Percentiles rank a stretch among this genome's conserved stretches.
Evolutionary conservation across 2,113 vertebrate species (phyloP).

Genomic region (Eptesicus fuscus): DNA sequence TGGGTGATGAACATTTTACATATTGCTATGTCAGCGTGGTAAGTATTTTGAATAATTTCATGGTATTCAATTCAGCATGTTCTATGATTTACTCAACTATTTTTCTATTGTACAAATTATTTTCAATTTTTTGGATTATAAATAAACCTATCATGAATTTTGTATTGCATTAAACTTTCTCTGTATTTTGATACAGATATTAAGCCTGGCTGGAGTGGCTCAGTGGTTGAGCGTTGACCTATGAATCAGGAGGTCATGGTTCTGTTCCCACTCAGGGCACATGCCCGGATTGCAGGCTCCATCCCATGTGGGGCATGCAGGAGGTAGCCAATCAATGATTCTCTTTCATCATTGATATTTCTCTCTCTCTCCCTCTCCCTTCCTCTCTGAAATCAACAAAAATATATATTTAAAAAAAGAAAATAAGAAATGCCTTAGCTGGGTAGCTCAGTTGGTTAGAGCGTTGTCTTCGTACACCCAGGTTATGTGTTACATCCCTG

Average conservation of each 20-base stretch:
- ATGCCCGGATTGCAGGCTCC: no score
- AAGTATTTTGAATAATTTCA: neutral
- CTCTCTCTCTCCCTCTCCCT: no score
- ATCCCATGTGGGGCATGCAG: no score
- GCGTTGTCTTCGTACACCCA: neutral
- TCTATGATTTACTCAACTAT: neutral
- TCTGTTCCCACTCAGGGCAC: no score
- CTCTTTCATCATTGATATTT: no score
- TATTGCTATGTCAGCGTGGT: neutral
- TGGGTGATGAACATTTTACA: neutral
- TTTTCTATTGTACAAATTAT: neutral
- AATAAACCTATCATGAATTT: neutral
- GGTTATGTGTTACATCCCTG: neutral
- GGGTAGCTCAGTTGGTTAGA: neutral
- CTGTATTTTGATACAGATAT: neutral
- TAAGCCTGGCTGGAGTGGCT: neutral
- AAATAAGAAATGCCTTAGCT: neutral
- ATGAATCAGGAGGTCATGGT: no score
- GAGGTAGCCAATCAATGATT: no score
- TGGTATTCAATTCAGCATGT: neutral
- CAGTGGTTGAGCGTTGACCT: no score
- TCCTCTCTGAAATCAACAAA: no score
- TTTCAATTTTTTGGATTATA: constrained; percentile 11
- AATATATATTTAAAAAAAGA: no score
- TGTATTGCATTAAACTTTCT: neutral